Percentiles rank a stretch among this genome's conserved stretches.
phyloP scores from a whole-genome alignment of 2,113 vertebrate genomes.

The Grus americana region DNA sequence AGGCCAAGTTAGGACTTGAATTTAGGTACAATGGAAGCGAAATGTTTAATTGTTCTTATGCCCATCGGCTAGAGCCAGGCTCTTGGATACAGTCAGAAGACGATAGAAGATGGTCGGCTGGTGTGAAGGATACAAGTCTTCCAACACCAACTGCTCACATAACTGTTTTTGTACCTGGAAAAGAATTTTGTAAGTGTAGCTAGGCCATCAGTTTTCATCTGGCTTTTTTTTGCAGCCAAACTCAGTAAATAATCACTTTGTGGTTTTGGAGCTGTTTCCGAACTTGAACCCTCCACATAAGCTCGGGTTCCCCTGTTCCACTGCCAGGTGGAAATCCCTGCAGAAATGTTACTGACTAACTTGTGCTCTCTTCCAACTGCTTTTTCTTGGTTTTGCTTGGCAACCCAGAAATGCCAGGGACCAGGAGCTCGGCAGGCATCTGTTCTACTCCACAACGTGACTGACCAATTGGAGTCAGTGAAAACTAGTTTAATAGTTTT shows the following conservation, averaged over 20 bases:
- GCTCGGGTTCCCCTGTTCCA: background rate
- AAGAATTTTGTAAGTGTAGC: background rate
- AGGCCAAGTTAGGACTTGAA: background rate
- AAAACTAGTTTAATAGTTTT: background rate
- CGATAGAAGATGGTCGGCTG: background rate
- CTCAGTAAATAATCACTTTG: background rate
- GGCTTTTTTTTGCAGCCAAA: background rate
- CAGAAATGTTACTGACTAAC: background rate
- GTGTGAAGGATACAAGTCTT: background rate
- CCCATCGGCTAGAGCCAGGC: rapidly evolving
- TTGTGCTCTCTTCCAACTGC: background rate
- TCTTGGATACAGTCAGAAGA: background rate
- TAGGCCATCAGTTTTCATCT: background rate
- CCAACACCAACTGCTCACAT: background rate
- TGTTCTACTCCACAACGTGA: background rate
- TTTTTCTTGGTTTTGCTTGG: background rate
- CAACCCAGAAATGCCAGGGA: background rate
- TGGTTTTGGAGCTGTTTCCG: background rate
- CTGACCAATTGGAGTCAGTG: background rate
- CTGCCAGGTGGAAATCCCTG: background rate
- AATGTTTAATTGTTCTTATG: background rate
- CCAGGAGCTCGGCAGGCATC: background rate
- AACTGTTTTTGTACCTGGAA: background rate
- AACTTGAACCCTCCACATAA: background rate
- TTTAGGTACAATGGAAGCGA: background rate